Percentiles rank a stretch among this genome's conserved stretches.
phyloP scores from a whole-genome alignment of 2,113 vertebrate genomes.

The Nesospiza acunhae region DNA sequence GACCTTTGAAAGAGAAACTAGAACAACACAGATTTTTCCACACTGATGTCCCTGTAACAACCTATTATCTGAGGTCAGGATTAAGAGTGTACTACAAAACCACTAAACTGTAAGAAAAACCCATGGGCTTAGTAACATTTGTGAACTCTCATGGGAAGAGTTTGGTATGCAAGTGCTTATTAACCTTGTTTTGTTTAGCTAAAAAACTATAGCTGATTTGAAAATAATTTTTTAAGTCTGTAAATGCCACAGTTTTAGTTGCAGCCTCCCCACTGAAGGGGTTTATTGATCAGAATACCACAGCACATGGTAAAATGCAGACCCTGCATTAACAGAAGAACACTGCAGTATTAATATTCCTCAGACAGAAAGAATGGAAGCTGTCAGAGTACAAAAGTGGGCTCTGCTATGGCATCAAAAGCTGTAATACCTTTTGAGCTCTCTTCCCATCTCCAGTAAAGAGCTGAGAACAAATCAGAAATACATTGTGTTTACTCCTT shows the following conservation, averaged over 20 bases:
- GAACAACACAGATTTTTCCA: neutral
- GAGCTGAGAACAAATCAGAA: neutral
- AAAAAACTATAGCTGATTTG: neutral
- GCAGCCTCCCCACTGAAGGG: neutral
- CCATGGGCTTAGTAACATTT: neutral
- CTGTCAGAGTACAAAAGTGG: neutral
- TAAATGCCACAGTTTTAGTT: neutral
- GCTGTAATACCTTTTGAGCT: neutral
- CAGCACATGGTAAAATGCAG: neutral
- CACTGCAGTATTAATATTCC: neutral
- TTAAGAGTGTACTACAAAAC: neutral
- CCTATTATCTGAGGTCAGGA: neutral
- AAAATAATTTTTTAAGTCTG: neutral
- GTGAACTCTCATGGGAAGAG: neutral
- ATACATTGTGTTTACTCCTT: neutral
- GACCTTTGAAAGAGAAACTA: neutral
- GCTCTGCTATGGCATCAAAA: neutral
- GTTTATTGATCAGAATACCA: neutral
- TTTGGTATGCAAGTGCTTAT: neutral
- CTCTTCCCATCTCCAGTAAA: neutral
- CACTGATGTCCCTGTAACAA: neutral
- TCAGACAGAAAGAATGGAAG: neutral
- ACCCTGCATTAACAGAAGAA: neutral
- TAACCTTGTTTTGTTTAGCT: neutral
- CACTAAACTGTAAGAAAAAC: neutral